A percentile compares a stretch with the other conserved stretches of the same genome.
phyloP scores from a whole-genome alignment of 2,888 invertebrate genomes.

The Globia sparganii region DNA sequence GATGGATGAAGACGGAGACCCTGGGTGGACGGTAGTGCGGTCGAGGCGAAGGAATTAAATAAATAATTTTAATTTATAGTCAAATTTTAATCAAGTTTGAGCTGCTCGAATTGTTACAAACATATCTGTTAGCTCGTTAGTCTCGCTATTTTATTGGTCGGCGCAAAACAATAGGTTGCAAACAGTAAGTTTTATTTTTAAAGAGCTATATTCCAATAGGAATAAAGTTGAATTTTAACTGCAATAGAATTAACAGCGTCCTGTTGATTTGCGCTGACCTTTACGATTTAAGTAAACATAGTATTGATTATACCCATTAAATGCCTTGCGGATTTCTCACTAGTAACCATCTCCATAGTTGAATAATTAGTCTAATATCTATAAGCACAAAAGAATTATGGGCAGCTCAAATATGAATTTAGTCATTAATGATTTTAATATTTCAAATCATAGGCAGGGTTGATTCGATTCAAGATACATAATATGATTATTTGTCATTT shows the following conservation, averaged over 20 bases:
- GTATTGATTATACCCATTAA: not conserved
- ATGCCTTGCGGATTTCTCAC: not conserved
- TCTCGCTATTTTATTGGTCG: not conserved
- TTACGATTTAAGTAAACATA: slow-evolving; percentile 5
- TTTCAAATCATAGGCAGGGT: slow-evolving; percentile 40
- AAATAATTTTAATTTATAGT: slow-evolving; percentile 35
- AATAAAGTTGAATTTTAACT: slow-evolving; percentile 1
- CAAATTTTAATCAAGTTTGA: slow-evolving; percentile 39
- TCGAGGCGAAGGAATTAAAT: slow-evolving; percentile 88
- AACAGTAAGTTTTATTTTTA: not conserved
- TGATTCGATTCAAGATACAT: slow-evolving; percentile 34
- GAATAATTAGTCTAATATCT: not conserved
- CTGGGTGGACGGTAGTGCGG: slow-evolving; percentile 93
- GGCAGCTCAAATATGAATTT: slow-evolving; percentile 52
- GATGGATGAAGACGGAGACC: slow-evolving; percentile 89
- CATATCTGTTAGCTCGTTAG: slow-evolving; percentile 38
- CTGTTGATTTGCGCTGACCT: not conserved
- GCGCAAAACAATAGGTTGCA: not conserved
- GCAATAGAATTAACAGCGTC: not conserved
- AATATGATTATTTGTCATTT: not conserved
- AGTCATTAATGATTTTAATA: slow-evolving; percentile 28
- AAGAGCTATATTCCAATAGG: not conserved
- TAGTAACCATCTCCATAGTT: not conserved
- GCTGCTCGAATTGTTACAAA: slow-evolving; percentile 47
- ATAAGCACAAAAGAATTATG: slow-evolving; percentile 12